Percentiles rank a stretch among this genome's conserved stretches.
These are phyloP conservation scores for Semnornis frantzii DNA, from an alignment of 2,113 vertebrate genomes.

Conservation along the genomic window DNA sequence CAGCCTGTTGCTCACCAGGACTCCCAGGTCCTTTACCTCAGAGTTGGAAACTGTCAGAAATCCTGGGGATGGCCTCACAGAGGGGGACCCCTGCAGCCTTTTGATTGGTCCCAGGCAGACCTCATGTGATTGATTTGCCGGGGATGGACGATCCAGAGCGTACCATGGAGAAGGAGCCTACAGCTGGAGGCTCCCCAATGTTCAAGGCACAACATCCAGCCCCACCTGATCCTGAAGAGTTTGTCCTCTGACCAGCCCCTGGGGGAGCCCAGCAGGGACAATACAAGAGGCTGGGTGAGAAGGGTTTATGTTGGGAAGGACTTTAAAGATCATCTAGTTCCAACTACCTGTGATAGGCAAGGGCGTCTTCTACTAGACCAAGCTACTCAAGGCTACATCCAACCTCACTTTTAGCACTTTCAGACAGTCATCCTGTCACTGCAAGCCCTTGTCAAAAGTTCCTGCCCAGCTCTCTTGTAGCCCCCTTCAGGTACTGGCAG, in stretches of 20 bases:
- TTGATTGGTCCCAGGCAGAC: background rate
- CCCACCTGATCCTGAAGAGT: background rate
- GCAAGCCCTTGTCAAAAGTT: no score
- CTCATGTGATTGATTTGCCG: fast-evolving
- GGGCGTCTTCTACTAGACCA: no score
- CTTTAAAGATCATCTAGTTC: no score
- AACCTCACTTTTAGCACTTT: no score
- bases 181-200: background rate
- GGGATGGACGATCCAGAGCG: background rate
- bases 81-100: fast-evolving
- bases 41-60: background rate
- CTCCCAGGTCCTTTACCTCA: no score
- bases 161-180: background rate
- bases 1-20: no score
- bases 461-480: no score
- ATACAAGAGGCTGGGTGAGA: fast-evolving
- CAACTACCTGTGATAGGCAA: no score
- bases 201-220: background rate
- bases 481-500: no score
- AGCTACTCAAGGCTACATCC: no score
- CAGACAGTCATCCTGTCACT: no score
- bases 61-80: background rate
- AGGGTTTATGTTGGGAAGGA: no score
- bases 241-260: background rate
- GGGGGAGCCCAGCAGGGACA: fast-evolving